Base-by-base conservation (phyloP, 2,888 invertebrate genomes). In the Cheilosia urbana region DNA sequence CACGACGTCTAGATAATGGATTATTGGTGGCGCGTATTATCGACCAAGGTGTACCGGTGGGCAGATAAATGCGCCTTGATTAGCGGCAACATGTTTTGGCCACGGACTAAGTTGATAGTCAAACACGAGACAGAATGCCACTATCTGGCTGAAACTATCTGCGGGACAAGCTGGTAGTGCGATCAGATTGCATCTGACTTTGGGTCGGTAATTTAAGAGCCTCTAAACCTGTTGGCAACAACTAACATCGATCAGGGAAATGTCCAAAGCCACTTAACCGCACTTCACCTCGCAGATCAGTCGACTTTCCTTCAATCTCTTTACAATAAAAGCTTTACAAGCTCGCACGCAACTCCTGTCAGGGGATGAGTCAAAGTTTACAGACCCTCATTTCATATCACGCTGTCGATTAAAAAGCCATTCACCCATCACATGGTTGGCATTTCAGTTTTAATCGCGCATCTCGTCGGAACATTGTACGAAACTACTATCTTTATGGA, bases 11-110 rank as follows among this genome's bases (percentile, higher is more conserved):
- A 84, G 84, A 84, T 80, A 84, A 84, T 76, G 80, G 80, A 84
- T 84, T 80, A 84, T 84, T 80, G 80, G 80, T 80, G 84, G 84
- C 69, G 51, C 80, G 65, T 71, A 84, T 84, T 84, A 79, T 79
- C 79, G 79, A 37, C 30, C 40, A 68, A 71, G 79, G 68, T 69
- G 69, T 69, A 69, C 49, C 42, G 63, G 65, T 69, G 79, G 79
- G 73, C 53, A 80, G 84, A 80, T 71, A 69, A 65, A 84, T 80
- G 47, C 55, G 24, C 49, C 47, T 60, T 66, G 69, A 84, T 84
- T 80, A 80, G 53, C 57, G 66, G 63, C 58, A 69, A 66, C 69
- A 79, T 19, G 62, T 53, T 42, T 37, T 63, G 17, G 34, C 19
- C 17, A 21, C 21, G 60, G 27, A 40, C 19, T 58, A 69, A 62